These are phyloP conservation scores for Ridgeia piscesae DNA, from an alignment of 1,140 invertebrate species.

Conservation along the genomic window DNA sequence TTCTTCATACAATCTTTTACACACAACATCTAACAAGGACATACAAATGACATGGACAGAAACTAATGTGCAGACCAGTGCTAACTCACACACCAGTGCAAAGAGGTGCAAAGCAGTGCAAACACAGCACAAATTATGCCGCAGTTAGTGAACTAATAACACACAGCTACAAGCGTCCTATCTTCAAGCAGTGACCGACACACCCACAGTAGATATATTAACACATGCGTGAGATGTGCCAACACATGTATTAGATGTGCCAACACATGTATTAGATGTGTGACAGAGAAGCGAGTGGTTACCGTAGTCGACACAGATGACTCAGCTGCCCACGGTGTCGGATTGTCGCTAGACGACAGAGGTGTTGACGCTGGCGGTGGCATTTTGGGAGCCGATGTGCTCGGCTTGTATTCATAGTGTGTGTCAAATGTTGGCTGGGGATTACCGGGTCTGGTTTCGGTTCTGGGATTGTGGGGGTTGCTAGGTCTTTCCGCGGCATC, in stretches of 20 bases:
- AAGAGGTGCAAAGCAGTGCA: not conserved
- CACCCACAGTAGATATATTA: not conserved
- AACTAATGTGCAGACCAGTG: not conserved
- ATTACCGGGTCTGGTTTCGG: not conserved
- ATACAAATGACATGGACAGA: no score
- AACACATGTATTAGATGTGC: not conserved
- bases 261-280: not conserved
- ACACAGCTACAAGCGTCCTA: not conserved
- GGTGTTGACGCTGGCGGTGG: not conserved
- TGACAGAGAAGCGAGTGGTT: not conserved
- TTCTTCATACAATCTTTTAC: not conserved
- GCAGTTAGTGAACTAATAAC: not conserved
- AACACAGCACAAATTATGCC: not conserved
- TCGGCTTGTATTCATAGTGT: not conserved
- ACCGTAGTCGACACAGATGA: not conserved
- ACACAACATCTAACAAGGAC: not conserved
- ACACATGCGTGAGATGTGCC: not conserved
- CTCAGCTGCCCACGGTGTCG: not conserved
- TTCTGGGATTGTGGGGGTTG: not conserved
- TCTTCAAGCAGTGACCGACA: not conserved
- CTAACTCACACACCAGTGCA: not conserved
- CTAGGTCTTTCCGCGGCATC: not conserved
- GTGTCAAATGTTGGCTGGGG: not conserved
- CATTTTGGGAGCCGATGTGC: not conserved
- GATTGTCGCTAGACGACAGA: not conserved